Conservation (phyloP, 2,113 vertebrate genomes). For the Ranitomeya variabilis region DNA sequence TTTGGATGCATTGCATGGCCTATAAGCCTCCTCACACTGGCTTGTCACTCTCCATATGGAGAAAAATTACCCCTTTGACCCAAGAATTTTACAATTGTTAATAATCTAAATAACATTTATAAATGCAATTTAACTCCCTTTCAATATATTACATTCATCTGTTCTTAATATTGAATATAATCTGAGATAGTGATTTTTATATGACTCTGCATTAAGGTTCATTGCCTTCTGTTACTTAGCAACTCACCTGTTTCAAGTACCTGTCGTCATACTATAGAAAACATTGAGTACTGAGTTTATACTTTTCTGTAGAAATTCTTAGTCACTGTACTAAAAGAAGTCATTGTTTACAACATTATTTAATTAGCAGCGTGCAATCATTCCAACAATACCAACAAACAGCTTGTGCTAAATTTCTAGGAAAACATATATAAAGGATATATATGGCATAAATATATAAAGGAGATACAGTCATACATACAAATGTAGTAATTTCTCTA, state of each 20-base stretch:
- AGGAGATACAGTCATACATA: not conserved
- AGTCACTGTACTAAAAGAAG: not conserved
- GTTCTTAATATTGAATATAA: not conserved
- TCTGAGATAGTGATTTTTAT: not conserved
- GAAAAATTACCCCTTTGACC: too few relatives aligned
- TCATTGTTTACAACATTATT: not conserved
- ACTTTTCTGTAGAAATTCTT: not conserved
- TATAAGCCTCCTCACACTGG: too few relatives aligned
- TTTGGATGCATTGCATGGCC: too few relatives aligned
- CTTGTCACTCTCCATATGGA: too few relatives aligned
- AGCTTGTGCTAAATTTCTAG: not conserved
- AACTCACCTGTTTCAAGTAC: not conserved
- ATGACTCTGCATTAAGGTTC: conserved; percentile 1
- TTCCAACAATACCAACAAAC: not conserved
- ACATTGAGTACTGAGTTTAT: not conserved
- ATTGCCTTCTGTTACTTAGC: conserved; percentile 1
- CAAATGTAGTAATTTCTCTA: not conserved
- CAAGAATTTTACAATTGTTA: not conserved
- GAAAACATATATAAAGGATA: not conserved
- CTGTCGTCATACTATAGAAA: not conserved
- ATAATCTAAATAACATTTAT: not conserved
- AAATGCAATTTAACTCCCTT: not conserved
- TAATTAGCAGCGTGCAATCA: not conserved
- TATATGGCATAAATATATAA: not conserved
- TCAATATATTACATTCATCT: not conserved